phyloP scores from a whole-genome alignment of 2,113 vertebrate species.

The Chroicocephalus ridibundus region DNA sequence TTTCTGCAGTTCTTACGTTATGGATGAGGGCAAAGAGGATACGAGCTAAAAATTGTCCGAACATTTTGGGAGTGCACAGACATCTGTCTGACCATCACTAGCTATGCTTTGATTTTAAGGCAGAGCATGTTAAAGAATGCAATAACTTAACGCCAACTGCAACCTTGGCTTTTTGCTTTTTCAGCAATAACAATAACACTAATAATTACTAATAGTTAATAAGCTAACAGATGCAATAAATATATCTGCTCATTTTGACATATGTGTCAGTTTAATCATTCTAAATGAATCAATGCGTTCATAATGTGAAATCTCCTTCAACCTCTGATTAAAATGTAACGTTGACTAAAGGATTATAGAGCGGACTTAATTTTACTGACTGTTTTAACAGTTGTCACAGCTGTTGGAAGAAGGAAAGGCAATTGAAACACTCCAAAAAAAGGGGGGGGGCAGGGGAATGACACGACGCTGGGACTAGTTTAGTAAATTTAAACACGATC shows the following conservation, averaged over 20 bases:
- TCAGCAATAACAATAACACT: conserved; percentile 55
- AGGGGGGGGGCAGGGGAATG: not conserved
- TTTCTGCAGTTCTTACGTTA: not conserved
- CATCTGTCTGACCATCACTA: conserved; percentile 59
- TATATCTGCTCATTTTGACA: conserved; percentile 76
- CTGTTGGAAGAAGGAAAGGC: conserved; percentile 81
- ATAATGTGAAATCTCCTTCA: conserved; percentile 73
- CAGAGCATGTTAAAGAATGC: conserved; percentile 67
- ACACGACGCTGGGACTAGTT: not conserved
- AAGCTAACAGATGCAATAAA: conserved; percentile 74
- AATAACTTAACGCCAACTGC: conserved; percentile 69
- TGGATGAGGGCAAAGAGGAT: not conserved
- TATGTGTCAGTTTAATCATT: conserved; percentile 78
- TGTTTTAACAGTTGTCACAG: conserved; percentile 88
- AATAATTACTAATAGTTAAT: conserved; percentile 71
- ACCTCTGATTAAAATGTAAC: conserved; percentile 86
- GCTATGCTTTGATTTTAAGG: conserved; percentile 73
- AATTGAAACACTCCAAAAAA: conserved; percentile 77
- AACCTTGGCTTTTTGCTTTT: conserved; percentile 42
- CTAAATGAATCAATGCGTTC: conserved; percentile 75
- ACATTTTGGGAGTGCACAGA: conserved; percentile 51
- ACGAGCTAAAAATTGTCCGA: conserved; percentile 37
- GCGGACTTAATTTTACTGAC: conserved; percentile 85
- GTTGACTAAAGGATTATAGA: conserved; percentile 84
- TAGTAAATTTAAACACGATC: conserved; percentile 60